phyloP scores from a whole-genome alignment of 2,797 vertebrate genomes.

The Crypturellus tataupa region DNA sequence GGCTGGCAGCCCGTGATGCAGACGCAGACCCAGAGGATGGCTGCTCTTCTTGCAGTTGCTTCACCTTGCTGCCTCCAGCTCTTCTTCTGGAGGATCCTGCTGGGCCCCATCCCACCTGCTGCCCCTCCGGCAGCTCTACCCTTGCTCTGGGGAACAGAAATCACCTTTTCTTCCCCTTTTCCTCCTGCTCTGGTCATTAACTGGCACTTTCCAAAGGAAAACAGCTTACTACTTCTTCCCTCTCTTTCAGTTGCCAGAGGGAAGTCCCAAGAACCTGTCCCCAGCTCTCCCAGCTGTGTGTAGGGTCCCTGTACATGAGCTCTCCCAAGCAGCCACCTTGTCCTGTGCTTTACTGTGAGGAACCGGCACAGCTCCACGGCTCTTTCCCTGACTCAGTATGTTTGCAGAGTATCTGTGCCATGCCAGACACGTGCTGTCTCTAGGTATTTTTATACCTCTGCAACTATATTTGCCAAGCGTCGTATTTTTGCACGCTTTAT shows the following conservation, averaged over 20 bases:
- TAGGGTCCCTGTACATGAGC: no score
- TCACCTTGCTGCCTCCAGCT: neutral
- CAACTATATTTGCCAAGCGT: neutral
- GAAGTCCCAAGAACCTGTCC: fast-evolving
- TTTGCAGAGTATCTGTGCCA: neutral
- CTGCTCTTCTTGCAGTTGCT: neutral
- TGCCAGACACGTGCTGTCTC: fast-evolving
- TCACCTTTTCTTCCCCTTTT: neutral
- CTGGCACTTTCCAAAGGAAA: neutral
- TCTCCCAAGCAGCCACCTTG: neutral
- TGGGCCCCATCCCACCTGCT: no score
- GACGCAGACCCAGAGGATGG: neutral
- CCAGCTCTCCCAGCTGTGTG: no score
- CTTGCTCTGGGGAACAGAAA: neutral
- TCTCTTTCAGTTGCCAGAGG: neutral
- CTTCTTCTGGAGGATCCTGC: neutral
- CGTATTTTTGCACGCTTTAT: neutral
- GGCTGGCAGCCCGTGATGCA: no score
- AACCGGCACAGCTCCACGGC: neutral
- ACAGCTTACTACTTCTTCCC: neutral
- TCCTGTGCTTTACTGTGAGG: neutral
- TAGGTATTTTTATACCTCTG: neutral
- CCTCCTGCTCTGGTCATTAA: neutral
- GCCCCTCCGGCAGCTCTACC: neutral
- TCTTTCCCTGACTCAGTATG: neutral